These are phyloP conservation scores for Drosophila emarginata DNA, from an alignment of 2,888 invertebrate genomes.

Conservation along the genomic window DNA sequence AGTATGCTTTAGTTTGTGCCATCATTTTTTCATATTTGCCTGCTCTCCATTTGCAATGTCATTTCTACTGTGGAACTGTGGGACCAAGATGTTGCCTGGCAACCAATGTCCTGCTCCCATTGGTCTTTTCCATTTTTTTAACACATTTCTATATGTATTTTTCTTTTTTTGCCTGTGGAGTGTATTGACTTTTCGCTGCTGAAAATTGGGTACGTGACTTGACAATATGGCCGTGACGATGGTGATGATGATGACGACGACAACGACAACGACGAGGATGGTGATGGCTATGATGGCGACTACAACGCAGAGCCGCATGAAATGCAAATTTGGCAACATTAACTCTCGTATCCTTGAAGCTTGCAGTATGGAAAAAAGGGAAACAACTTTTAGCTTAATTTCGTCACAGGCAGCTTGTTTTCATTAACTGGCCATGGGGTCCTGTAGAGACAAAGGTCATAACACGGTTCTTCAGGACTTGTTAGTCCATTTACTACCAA, in stretches of 20 bases:
- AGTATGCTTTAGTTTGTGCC: neutral
- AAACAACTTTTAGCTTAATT: constrained; percentile 50
- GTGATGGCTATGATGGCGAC: constrained; percentile 25
- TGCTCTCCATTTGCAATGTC: neutral
- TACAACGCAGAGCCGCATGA: constrained; percentile 58
- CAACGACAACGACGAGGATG: constrained; percentile 19
- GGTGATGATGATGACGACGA: constrained; percentile 11
- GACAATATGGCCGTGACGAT: constrained; percentile 57
- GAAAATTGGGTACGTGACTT: constrained; percentile 77
- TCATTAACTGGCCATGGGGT: constrained; percentile 72
- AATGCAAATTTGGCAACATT: constrained; percentile 74
- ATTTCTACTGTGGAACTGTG: neutral
- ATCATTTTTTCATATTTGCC: neutral
- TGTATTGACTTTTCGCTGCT: constrained; percentile 68
- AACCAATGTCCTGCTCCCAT: constrained; percentile 10
- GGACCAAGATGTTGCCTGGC: constrained; percentile 13
- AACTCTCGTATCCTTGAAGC: constrained; percentile 32
- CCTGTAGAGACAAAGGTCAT: constrained; percentile 19
- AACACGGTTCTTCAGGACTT: constrained; percentile 53
- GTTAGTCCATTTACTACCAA: constrained; percentile 52
- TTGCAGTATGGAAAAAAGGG: constrained; percentile 9
- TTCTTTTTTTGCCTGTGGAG: constrained; percentile 37
- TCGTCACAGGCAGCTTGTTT: constrained; percentile 72
- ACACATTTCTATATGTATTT: constrained; percentile 16
- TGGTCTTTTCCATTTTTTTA: constrained; percentile 4